These are phyloP conservation scores for Ranitomeya imitator DNA, from an alignment of 2,113 vertebrate species.

Conservation along the genomic window DNA sequence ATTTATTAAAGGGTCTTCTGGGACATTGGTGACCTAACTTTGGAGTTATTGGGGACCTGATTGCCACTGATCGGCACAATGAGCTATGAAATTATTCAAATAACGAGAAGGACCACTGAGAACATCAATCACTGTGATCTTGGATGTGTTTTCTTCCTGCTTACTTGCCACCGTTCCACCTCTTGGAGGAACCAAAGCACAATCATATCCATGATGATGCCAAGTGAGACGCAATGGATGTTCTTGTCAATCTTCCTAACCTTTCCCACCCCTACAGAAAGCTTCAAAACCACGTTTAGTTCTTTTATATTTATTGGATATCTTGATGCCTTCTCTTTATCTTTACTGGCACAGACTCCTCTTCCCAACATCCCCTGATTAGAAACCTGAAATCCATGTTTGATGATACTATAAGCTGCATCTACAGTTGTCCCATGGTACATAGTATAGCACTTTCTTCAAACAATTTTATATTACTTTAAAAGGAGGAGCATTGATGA, in stretches of 20 bases:
- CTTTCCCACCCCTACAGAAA: slow-evolving; percentile 37
- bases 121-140: too few relatives aligned
- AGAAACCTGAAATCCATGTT: slow-evolving; percentile 13
- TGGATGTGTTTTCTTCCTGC: too few relatives aligned
- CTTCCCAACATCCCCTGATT: slow-evolving; percentile 22
- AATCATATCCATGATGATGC: slow-evolving; percentile 41
- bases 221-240: slow-evolving; percentile 43
- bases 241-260: slow-evolving; percentile 40
- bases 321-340: not conserved
- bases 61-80: too few relatives aligned
- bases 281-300: slow-evolving; percentile 33
- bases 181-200: slow-evolving; percentile 44
- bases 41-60: too few relatives aligned
- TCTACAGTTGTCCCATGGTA: not conserved
- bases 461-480: too few relatives aligned
- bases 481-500: too few relatives aligned
- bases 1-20: too few relatives aligned
- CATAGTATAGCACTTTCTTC: not conserved
- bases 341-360: slow-evolving; percentile 45
- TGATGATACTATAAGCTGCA: slow-evolving; percentile 22
- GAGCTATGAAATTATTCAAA: too few relatives aligned
- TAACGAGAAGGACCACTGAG: too few relatives aligned
- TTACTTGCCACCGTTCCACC: too few relatives aligned
- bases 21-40: too few relatives aligned
- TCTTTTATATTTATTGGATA: not conserved